Evolutionary conservation across 1,140 invertebrate species (phyloP).

Genomic region (Polypedilum pembai): DNA sequence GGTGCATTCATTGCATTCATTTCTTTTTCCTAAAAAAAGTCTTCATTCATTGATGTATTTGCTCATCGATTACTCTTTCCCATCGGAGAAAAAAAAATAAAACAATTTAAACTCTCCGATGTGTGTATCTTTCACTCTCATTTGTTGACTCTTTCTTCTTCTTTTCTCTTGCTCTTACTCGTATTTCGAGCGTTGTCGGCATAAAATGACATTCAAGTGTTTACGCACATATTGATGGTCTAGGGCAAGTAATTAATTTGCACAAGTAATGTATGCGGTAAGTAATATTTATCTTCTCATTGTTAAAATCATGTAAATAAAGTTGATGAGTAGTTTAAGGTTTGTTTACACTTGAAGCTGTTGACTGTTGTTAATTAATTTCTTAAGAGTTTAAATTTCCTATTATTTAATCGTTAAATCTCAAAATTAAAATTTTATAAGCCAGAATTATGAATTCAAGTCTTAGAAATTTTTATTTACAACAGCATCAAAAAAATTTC

Average conservation of each 20-base stretch:
- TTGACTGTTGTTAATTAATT: too few relatives aligned
- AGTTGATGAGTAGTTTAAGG: background rate
- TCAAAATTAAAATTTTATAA: too few relatives aligned
- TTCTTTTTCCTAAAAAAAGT: background rate
- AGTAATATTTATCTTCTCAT: background rate
- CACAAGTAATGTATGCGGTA: conserved; percentile 2
- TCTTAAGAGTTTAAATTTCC: too few relatives aligned
- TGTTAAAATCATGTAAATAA: too few relatives aligned
- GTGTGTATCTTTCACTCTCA: background rate
- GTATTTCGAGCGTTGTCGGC: conserved; percentile 6
- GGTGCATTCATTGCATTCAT: conserved; percentile 5
- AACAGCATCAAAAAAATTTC: too few relatives aligned
- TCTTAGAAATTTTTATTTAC: too few relatives aligned
- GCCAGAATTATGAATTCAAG: too few relatives aligned
- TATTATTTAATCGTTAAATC: too few relatives aligned
- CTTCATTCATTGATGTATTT: conserved; percentile 15
- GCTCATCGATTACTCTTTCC: conserved; percentile 17
- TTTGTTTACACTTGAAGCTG: background rate
- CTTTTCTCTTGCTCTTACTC: background rate
- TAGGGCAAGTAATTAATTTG: conserved; percentile 4
- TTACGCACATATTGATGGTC: background rate
- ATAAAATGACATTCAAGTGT: conserved; percentile 15
- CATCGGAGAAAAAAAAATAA: background rate
- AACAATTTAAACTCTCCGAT: background rate
- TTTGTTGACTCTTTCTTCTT: background rate